These are phyloP conservation scores for Gambusia affinis DNA, from an alignment of 2,113 vertebrate species.

Conservation along the genomic window DNA sequence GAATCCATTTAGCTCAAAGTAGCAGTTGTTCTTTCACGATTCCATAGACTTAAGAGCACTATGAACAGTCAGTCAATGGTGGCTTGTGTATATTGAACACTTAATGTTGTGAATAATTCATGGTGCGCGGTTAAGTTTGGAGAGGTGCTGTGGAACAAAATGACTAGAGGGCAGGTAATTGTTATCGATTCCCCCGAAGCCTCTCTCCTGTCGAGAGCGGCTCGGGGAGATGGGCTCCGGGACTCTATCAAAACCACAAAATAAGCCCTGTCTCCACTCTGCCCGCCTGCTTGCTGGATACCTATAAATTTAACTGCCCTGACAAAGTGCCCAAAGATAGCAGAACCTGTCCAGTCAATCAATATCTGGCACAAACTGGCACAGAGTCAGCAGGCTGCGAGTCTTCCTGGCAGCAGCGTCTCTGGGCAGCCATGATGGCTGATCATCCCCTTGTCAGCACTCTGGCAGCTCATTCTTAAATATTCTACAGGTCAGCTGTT, in stretches of 20 bases:
- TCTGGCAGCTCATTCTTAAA: slow-evolving; percentile 59
- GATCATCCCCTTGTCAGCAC: slow-evolving; percentile 67
- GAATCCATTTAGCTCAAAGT: slow-evolving; percentile 66
- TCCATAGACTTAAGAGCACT: slow-evolving; percentile 69
- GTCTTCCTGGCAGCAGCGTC: slow-evolving; percentile 63
- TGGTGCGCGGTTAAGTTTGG: slow-evolving; percentile 77
- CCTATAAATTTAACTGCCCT: slow-evolving; percentile 75
- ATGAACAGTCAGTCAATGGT: slow-evolving; percentile 75
- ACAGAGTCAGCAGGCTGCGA: slow-evolving; percentile 54
- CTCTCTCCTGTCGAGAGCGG: slow-evolving; percentile 76
- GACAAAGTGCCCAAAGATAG: slow-evolving; percentile 75
- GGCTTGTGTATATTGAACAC: slow-evolving; percentile 75
- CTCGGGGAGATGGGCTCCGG: slow-evolving; percentile 67
- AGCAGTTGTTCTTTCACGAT: slow-evolving; percentile 69
- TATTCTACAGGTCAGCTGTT: slow-evolving; percentile 64
- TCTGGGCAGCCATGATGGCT: slow-evolving; percentile 62
- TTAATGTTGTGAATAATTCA: slow-evolving; percentile 81
- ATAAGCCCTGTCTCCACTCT: slow-evolving; percentile 71
- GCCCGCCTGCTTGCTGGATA: slow-evolving; percentile 67
- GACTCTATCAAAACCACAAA: slow-evolving; percentile 82
- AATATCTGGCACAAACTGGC: slow-evolving; percentile 68
- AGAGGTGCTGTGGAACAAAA: slow-evolving; percentile 78
- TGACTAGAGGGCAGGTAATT: slow-evolving; percentile 81
- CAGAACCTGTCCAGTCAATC: slow-evolving; percentile 74
- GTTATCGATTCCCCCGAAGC: slow-evolving; percentile 78